phyloP scores from a whole-genome alignment of 2,888 invertebrate genomes.

The Aproaerema taeniolella region DNA sequence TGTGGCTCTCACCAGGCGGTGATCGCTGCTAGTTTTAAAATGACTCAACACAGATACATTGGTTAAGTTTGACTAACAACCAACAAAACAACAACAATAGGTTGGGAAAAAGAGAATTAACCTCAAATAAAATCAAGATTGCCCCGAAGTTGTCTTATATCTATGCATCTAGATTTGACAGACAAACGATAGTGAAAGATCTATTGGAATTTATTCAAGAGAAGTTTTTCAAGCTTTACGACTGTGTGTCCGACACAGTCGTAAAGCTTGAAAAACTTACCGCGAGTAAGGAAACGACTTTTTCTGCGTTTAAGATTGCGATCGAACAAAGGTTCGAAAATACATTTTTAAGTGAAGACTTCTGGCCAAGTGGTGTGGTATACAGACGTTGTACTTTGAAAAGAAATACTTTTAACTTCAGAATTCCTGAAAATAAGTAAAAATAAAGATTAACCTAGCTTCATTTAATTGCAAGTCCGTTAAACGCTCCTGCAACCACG shows the following conservation, averaged over 20 bases:
- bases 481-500: constrained; percentile 7
- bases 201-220: neutral
- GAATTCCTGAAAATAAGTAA: neutral
- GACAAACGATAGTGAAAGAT: neutral
- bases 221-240: no score
- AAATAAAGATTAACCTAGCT: neutral
- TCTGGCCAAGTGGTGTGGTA: constrained; percentile 1
- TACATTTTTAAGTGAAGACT: neutral
- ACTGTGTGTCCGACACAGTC: neutral
- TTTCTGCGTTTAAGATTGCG: constrained; percentile 3
- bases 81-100: neutral
- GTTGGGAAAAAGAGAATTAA: neutral
- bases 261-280: neutral
- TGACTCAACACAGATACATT: no score
- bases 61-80: no score
- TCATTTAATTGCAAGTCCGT: constrained; percentile 13
- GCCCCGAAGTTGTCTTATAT: constrained; percentile 1
- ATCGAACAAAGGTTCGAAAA: neutral
- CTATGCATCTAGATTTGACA: constrained; percentile 1
- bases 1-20: no score
- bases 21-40: no score
- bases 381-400: neutral
- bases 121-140: neutral
- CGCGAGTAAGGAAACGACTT: neutral
- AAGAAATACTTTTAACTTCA: neutral